Evolutionary conservation across 2,888 invertebrate species (phyloP).

Genomic region (Mythimna lalbum): DNA sequence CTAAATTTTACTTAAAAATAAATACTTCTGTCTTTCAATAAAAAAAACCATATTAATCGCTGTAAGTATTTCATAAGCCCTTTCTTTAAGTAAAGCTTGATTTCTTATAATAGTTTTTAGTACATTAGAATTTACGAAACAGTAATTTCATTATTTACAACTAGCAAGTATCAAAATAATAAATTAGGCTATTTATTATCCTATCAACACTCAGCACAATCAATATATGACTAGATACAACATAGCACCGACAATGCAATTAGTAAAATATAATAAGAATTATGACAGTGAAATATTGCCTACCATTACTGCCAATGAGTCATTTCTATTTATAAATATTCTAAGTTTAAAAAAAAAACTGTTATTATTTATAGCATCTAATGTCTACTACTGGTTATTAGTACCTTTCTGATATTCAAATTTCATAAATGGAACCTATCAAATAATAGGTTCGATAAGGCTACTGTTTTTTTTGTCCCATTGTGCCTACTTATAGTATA

Average conservation of each 20-base stretch:
- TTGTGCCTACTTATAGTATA: neutral
- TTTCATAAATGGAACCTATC: neutral
- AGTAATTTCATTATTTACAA: neutral
- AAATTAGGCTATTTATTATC: conserved; percentile 33
- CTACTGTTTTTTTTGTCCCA: neutral
- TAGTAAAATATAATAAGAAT: conserved; percentile 36
- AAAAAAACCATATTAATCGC: no score
- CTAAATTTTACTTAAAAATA: no score
- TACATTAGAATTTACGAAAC: neutral
- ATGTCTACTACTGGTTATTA: neutral
- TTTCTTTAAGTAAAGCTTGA: no score
- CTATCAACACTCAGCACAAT: conserved; percentile 12
- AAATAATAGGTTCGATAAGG: neutral
- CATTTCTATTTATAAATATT: conserved; percentile 20
- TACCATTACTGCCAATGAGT: conserved; percentile 13
- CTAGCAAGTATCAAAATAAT: neutral
- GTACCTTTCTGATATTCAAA: neutral
- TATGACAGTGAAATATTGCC: conserved; percentile 39
- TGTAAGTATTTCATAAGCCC: no score
- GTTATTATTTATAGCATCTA: neutral
- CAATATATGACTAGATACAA: conserved; percentile 13
- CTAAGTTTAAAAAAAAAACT: conserved; percentile 12
- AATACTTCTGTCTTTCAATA: no score
- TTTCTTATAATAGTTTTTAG: no score
- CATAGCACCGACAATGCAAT: conserved; percentile 39